Conservation (phyloP, 2,113 vertebrate genomes). For the Picathartes gymnocephalus region DNA sequence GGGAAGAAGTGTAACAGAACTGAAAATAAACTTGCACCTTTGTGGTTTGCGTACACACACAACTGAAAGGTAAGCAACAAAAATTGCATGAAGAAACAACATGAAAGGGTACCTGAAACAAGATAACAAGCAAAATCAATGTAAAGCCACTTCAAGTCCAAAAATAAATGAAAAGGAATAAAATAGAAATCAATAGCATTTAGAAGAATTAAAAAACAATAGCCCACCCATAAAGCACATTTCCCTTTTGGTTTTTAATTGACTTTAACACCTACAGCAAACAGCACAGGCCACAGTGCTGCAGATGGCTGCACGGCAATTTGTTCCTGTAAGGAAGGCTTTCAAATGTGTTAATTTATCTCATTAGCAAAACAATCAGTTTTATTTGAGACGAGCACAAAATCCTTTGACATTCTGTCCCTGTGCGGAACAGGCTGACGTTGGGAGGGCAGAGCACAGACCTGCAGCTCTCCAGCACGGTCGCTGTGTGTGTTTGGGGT, state of each 20-base stretch:
- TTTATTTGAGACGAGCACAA: not conserved
- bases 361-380: not conserved
- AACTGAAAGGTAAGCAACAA: not conserved
- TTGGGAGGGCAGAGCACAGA: not conserved
- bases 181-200: not conserved
- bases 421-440: accelerated
- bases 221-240: not conserved
- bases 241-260: not conserved
- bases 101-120: not conserved
- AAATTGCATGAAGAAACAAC: not conserved
- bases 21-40: not conserved
- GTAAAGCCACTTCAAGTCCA: not conserved
- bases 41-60: not conserved
- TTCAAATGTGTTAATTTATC: not conserved
- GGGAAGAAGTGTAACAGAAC: not conserved
- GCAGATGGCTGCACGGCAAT: not conserved
- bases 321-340: not conserved
- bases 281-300: not conserved
- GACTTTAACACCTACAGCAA: not conserved
- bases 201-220: not conserved
- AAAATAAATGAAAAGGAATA: not conserved
- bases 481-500: accelerated
- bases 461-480: not conserved
- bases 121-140: not conserved
- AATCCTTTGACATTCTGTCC: not conserved